Conservation (phyloP, 2,888 invertebrate genomes). For the Sinhomidia bicolor region DNA sequence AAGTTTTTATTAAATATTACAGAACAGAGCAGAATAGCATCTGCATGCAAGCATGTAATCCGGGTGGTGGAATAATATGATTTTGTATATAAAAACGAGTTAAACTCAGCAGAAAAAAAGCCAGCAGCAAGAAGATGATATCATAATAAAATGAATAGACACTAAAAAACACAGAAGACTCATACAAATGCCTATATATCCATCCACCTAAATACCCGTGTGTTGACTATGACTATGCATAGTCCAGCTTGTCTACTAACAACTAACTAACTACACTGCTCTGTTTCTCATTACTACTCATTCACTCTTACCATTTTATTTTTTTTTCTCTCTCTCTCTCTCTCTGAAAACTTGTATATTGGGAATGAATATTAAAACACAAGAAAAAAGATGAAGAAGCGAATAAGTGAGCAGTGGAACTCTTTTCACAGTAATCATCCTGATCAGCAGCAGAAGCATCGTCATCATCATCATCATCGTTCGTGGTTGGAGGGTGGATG, state of each 20-base stretch:
- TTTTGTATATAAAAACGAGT: no score
- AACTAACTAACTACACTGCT: not conserved
- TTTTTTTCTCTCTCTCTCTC: not conserved
- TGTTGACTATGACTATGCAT: not conserved
- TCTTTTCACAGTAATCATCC: slow-evolving; percentile 37
- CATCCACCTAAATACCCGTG: not conserved
- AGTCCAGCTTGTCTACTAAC: not conserved
- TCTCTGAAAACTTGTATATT: slow-evolving; percentile 32
- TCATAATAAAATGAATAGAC: not conserved
- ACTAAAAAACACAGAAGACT: not conserved
- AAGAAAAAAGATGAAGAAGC: not conserved
- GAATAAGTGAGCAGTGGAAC: not conserved
- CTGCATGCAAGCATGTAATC: not conserved
- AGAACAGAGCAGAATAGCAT: not conserved
- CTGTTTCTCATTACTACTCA: not conserved
- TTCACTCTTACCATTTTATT: not conserved
- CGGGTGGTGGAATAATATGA: not conserved
- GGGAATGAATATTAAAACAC: slow-evolving; percentile 41
- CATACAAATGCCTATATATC: not conserved
- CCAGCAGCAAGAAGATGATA: not conserved
- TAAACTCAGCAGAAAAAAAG: no score
- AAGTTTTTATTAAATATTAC: not conserved
- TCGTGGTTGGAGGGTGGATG: slow-evolving; percentile 57
- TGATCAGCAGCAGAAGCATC: slow-evolving; percentile 47
- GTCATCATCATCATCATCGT: slow-evolving; percentile 22